These are phyloP conservation scores for Cataglyphis cursor DNA, from an alignment of 2,888 invertebrate species.

Conservation along the genomic window DNA sequence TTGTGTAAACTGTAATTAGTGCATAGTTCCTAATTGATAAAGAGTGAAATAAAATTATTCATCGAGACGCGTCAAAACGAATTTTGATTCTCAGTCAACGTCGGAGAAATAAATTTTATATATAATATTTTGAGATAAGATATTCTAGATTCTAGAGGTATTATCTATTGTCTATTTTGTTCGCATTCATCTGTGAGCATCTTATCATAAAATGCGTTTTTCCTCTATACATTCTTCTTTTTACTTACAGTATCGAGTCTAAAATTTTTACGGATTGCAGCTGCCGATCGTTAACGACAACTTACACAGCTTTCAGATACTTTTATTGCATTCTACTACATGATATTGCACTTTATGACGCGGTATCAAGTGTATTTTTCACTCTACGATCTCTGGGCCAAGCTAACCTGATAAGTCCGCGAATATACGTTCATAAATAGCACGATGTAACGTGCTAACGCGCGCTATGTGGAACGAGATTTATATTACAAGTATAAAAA, in stretches of 20 bases:
- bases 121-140: neutral
- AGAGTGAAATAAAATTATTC: neutral
- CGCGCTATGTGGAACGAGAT: neutral
- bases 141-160: neutral
- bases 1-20: neutral
- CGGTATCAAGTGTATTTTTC: constrained; percentile 17
- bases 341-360: constrained; percentile 18
- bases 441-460: constrained; percentile 10
- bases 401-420: neutral
- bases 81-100: neutral
- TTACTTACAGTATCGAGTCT: neutral
- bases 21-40: constrained; percentile 11
- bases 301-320: constrained; percentile 1
- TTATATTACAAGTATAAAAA: constrained; percentile 23
- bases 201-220: neutral
- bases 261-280: constrained; percentile 16
- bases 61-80: neutral
- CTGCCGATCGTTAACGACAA: constrained; percentile 16
- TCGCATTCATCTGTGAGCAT: neutral
- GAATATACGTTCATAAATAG: constrained; percentile 21
- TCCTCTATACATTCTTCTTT: neutral
- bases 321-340: neutral
- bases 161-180: neutral
- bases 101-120: neutral
- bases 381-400: neutral